Evolutionary conservation across 92 coral and sea anemone genomes (phyloP).

Genomic region (Porites lobata): DNA sequence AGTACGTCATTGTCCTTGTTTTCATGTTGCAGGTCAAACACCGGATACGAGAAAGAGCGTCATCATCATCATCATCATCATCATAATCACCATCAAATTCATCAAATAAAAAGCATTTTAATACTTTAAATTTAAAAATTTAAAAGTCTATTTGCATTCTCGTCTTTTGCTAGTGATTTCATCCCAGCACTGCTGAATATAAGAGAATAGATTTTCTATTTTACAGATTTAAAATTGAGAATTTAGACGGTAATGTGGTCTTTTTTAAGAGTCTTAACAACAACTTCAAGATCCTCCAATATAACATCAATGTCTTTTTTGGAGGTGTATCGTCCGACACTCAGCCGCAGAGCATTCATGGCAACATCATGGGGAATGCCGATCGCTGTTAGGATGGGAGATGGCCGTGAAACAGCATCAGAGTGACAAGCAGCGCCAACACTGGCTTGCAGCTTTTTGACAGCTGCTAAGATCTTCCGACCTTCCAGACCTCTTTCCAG

Average conservation of each 20-base stretch:
- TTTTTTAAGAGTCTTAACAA: slow-evolving; percentile 64
- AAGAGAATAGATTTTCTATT: no score
- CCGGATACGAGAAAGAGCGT: no score
- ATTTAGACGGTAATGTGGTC: background rate
- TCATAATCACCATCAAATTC: no score
- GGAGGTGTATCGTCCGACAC: slow-evolving; percentile 94
- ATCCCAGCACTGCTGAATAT: no score
- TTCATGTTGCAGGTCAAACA: no score
- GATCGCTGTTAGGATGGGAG: slow-evolving; percentile 90
- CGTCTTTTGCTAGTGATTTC: no score
- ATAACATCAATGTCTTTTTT: slow-evolving; percentile 79
- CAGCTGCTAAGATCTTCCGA: slow-evolving; percentile 66
- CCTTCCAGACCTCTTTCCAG: slow-evolving; percentile 86
- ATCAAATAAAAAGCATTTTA: no score
- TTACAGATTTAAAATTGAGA: background rate
- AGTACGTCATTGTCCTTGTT: no score
- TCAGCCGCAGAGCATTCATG: slow-evolving; percentile 91
- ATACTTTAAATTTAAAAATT: no score
- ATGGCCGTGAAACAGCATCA: slow-evolving; percentile 80
- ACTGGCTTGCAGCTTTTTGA: slow-evolving; percentile 85
- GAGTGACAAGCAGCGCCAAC: slow-evolving; percentile 99
- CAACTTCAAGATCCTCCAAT: slow-evolving; percentile 76
- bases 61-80: no score
- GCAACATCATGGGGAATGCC: slow-evolving; percentile 92
- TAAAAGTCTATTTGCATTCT: no score